A percentile compares a stretch with the other conserved stretches of the same genome.
Evolutionary conservation across 2,888 invertebrate genomes (phyloP).

Genomic region (Drosophila bunnanda): DNA sequence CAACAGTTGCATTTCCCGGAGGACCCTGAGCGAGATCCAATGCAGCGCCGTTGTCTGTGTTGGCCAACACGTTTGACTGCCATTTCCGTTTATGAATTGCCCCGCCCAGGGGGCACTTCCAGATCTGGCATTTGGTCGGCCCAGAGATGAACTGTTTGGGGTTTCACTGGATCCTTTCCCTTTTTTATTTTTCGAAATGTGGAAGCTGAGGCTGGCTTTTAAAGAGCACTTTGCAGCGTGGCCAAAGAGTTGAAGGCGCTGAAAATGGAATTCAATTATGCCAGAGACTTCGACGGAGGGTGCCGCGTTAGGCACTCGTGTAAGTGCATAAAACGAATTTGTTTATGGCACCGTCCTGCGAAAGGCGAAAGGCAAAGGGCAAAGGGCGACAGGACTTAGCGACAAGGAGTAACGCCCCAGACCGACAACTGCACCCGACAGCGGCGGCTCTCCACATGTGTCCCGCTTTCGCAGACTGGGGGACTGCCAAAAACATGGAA

Average conservation of each 20-base stretch:
- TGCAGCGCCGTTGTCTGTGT: slow-evolving; percentile 46
- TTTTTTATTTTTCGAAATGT: background rate
- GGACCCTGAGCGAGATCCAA: slow-evolving; percentile 47
- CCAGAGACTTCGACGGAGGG: slow-evolving; percentile 22
- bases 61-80: slow-evolving; percentile 72
- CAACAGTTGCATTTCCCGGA: slow-evolving; percentile 67
- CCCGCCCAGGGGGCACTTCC: background rate
- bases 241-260: slow-evolving; percentile 32
- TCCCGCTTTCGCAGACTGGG: slow-evolving; percentile 54
- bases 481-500: slow-evolving; percentile 63
- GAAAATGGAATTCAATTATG: slow-evolving; percentile 72
- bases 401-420: slow-evolving; percentile 47
- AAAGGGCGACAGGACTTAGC: slow-evolving; percentile 36
- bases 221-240: slow-evolving; percentile 23
- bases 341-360: slow-evolving; percentile 40
- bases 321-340: slow-evolving; percentile 54
- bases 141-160: slow-evolving; percentile 25
- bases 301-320: slow-evolving; percentile 67
- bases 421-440: slow-evolving; percentile 61
- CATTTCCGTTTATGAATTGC: slow-evolving; percentile 73
- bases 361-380: slow-evolving; percentile 17
- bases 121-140: slow-evolving; percentile 2
- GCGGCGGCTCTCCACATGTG: slow-evolving; percentile 66
- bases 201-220: background rate
- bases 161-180: slow-evolving; percentile 1